These are phyloP conservation scores for Drosophila emarginata DNA, from an alignment of 2,888 invertebrate genomes.

Conservation along the genomic window DNA sequence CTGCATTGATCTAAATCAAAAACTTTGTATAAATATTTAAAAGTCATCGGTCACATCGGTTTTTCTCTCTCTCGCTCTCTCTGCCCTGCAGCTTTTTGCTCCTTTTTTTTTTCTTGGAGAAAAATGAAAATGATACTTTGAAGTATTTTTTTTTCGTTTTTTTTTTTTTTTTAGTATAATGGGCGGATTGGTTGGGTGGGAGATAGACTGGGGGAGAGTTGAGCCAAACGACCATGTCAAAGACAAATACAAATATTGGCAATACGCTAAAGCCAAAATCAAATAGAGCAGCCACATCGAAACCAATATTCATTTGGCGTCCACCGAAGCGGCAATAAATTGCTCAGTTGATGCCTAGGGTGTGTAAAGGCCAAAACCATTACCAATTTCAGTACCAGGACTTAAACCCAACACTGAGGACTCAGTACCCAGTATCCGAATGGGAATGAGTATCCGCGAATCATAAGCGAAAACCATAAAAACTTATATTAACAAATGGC, in stretches of 20 bases:
- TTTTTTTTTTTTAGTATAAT: neutral
- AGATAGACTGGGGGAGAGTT: neutral
- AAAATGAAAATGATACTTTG: slow-evolving; percentile 63
- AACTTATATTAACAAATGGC: slow-evolving; percentile 4
- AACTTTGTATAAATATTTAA: slow-evolving; percentile 32
- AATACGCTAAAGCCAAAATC: slow-evolving; percentile 72
- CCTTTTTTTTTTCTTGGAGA: neutral
- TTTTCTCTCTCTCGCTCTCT: neutral
- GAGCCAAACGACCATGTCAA: slow-evolving; percentile 46
- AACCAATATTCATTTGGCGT: slow-evolving; percentile 73
- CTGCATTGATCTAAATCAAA: slow-evolving; percentile 13
- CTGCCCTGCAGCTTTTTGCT: too few species aligned
- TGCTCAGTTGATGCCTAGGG: slow-evolving; percentile 37
- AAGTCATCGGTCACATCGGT: neutral
- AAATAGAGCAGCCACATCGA: slow-evolving; percentile 58
- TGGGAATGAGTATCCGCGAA: slow-evolving; percentile 1
- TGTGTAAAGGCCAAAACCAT: neutral
- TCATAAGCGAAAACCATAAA: slow-evolving; percentile 5
- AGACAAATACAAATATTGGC: slow-evolving; percentile 71
- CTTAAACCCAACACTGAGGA: too few species aligned
- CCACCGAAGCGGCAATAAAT: slow-evolving; percentile 71
- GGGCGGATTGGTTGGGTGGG: neutral
- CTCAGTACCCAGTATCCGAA: neutral
- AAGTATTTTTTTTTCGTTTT: slow-evolving; percentile 30
- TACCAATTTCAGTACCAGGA: neutral